These are phyloP conservation scores for Dorcus parallelipipedus DNA, from an alignment of 2,888 invertebrate species.

Conservation along the genomic window DNA sequence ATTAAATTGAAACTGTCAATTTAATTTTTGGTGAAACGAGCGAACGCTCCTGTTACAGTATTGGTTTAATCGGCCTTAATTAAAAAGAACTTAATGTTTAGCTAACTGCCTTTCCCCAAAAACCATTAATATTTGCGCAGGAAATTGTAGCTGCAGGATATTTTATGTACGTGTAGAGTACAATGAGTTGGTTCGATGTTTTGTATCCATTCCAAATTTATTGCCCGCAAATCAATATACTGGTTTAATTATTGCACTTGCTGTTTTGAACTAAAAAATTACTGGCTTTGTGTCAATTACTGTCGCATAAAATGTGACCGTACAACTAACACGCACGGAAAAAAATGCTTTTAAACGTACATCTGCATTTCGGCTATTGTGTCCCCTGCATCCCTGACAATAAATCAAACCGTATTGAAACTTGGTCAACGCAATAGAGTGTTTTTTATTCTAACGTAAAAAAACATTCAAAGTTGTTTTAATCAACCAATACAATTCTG, in stretches of 20 bases:
- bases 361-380: too few species aligned
- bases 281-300: background rate
- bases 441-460: background rate
- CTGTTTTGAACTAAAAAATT: constrained; percentile 1
- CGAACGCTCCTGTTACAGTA: too few species aligned
- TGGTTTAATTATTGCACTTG: background rate
- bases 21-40: too few species aligned
- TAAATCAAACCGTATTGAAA: background rate
- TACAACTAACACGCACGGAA: background rate
- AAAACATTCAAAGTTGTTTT: too few species aligned
- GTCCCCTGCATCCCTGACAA: background rate
- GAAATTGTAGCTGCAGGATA: background rate
- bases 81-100: constrained; percentile 1
- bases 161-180: background rate
- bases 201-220: background rate
- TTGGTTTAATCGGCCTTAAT: constrained; percentile 1
- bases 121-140: background rate
- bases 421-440: background rate
- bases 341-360: too few species aligned
- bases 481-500: too few species aligned
- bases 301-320: background rate
- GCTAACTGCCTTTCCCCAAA: background rate
- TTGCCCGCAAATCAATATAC: constrained; percentile 1
- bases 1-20: too few species aligned
- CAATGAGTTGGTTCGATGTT: background rate